These are phyloP conservation scores for Anguilla marmorata DNA, from an alignment of 2,797 vertebrate species.

Conservation along the genomic window DNA sequence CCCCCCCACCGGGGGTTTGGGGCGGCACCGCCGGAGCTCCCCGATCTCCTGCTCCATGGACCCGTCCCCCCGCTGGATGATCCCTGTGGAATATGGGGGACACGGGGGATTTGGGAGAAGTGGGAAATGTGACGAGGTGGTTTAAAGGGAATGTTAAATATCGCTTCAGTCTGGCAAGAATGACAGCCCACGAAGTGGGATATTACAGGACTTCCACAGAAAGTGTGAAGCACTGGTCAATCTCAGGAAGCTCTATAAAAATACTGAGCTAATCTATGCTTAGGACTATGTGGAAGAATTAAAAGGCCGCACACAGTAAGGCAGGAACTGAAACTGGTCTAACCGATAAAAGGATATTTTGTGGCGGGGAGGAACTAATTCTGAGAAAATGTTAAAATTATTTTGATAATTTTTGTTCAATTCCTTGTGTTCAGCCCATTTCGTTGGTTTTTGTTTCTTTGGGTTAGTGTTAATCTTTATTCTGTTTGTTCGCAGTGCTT, in stretches of 20 bases:
- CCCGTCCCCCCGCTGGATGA: conserved; percentile 82
- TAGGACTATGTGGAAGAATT: no score
- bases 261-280: background rate
- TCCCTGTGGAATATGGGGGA: conserved; percentile 68
- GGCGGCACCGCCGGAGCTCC: conserved; percentile 62
- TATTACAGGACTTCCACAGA: background rate
- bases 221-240: background rate
- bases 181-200: background rate
- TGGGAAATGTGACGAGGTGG: background rate
- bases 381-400: no score
- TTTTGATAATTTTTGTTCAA: no score
- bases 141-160: background rate
- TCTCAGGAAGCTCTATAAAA: background rate
- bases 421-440: no score
- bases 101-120: no score
- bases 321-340: background rate
- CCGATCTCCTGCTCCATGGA: conserved; percentile 88
- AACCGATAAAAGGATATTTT: background rate
- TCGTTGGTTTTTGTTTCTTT: no score
- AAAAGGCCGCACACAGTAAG: no score
- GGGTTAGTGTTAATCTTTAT: no score
- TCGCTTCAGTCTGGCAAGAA: background rate
- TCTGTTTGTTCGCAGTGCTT: background rate
- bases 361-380: no score
- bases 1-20: conserved; percentile 54